Evolutionary conservation across 2,888 invertebrate species (phyloP), one percentile per base, ranked within the genome.

Genomic region (Drepana falcataria): DNA sequence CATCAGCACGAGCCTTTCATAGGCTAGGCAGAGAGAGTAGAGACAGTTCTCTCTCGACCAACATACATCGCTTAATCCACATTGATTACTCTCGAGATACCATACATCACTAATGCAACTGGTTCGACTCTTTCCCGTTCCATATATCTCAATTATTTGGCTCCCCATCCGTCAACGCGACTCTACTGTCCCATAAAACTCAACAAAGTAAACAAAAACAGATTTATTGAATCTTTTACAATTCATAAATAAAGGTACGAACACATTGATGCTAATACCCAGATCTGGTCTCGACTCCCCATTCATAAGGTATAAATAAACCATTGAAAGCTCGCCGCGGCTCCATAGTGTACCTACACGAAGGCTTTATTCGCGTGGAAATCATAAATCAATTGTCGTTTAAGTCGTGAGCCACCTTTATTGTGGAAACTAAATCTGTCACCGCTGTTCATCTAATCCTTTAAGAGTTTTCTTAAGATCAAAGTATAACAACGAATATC

Each of bases 361-460:
- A 53, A 63, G 71, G 78, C 76, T 82, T 86, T 85, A 87, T 87
- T 88, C 80, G 87, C 86, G 64, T 69, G 71, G 65, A 69, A 74
- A 71, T 74, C 79, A 88, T 88, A 88, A 88, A 88, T 88, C 88
- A 88, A 87, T 87, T 80, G 76, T 63, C 69, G 69, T 69, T 64
- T 72, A 71, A 75, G 76, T 68, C 68, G 65, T 61, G 62, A 68
- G 55, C 61, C 66, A 73, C 78, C 80, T 81, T 83, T 75, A 79
- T 80, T 85, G 82, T 85, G 78, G 72, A 76, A 78, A 76, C 79
- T 71, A 78, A 79, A 79, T 81, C 83, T 86, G 87, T 86, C 85
- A 77, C 81, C 83, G 80, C 73, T 66, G 21, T 21, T 21, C 21
- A 21, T 78, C 80, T 88, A 88, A 88, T 85, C 88, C 85, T 78